A percentile compares a stretch with the other conserved stretches of the same genome.
These are phyloP conservation scores for Erithacus rubecula DNA, from an alignment of 2,797 vertebrate genomes.

Conservation along the genomic window DNA sequence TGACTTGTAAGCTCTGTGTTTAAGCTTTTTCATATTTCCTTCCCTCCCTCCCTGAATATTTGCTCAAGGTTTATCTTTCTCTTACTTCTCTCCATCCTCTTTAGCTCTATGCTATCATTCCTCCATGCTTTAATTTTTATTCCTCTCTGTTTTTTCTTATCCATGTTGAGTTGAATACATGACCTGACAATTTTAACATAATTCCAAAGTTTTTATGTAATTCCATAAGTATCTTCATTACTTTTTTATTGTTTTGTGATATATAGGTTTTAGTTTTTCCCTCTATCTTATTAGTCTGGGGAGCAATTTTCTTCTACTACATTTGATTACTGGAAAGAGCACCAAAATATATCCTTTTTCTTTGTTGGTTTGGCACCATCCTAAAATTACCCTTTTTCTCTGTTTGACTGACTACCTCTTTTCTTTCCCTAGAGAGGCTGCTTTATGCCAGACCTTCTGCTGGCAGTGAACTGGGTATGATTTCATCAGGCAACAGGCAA, in stretches of 20 bases:
- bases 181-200: constrained; percentile 52
- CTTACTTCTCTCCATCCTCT: background rate
- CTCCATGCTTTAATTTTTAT: constrained; percentile 49
- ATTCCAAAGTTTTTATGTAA: constrained; percentile 62
- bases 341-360: background rate
- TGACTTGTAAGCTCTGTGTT: constrained; percentile 43
- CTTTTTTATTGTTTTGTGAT: constrained; percentile 55
- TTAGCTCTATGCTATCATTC: background rate
- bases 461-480: background rate
- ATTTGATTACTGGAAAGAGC: constrained; percentile 28
- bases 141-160: constrained; percentile 45
- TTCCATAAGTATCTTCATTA: constrained; percentile 72
- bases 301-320: constrained; percentile 17
- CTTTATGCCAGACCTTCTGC: constrained; percentile 21
- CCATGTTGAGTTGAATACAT: constrained; percentile 53
- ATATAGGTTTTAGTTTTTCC: constrained; percentile 35
- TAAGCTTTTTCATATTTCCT: constrained; percentile 12
- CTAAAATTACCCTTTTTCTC: constrained; percentile 8
- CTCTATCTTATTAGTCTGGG: constrained; percentile 2
- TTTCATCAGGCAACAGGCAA: background rate
- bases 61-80: constrained; percentile 34
- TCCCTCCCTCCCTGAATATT: background rate
- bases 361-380: constrained; percentile 7
- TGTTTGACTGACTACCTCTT: background rate
- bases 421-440: background rate